phyloP scores from a whole-genome alignment of 2,888 invertebrate species.

The Drosophila dives region DNA sequence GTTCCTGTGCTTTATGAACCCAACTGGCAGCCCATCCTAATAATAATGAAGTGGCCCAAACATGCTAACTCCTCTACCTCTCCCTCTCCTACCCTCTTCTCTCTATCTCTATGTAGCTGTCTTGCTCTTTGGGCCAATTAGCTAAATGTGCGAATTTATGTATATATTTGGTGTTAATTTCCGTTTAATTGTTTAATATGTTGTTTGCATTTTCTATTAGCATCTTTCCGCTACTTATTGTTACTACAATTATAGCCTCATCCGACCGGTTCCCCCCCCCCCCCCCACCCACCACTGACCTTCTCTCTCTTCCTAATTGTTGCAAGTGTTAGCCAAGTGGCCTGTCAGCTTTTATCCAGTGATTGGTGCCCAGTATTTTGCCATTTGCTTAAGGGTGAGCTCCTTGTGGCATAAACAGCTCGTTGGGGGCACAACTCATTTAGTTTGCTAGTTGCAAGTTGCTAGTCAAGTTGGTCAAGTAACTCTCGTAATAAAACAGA shows the following conservation, averaged over 20 bases:
- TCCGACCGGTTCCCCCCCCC: conserved; percentile 13
- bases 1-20: conserved; percentile 48
- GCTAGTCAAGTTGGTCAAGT: conserved; percentile 28
- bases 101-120: not conserved
- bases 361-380: conserved; percentile 10
- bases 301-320: conserved; percentile 30
- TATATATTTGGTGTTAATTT: conserved; percentile 71
- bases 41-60: conserved; percentile 54
- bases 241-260: conserved; percentile 54
- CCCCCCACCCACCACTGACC: not conserved
- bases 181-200: conserved; percentile 78
- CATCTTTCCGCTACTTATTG: conserved; percentile 63
- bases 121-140: conserved; percentile 44
- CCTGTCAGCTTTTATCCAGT: conserved; percentile 18
- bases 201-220: conserved; percentile 75
- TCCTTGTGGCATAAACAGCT: not conserved
- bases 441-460: not conserved
- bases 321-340: conserved; percentile 50
- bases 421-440: conserved; percentile 22
- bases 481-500: not conserved
- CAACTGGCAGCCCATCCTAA: conserved; percentile 24
- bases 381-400: conserved; percentile 12
- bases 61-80: not conserved
- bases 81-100: not conserved
- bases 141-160: conserved; percentile 58